Conservation (phyloP, 2,888 invertebrate genomes). For the Sialis lutaria region DNA sequence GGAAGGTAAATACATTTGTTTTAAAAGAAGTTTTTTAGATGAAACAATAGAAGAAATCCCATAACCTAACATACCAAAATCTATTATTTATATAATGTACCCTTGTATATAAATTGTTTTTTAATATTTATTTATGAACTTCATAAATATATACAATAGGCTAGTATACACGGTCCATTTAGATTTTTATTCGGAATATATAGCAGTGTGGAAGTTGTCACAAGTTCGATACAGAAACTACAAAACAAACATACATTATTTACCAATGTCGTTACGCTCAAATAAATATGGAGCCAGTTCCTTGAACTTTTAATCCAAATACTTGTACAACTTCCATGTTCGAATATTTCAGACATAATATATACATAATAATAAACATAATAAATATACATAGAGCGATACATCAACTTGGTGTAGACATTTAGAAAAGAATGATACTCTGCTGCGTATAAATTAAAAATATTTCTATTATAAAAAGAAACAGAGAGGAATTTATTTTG, state of each 20-base stretch:
- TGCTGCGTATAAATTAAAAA: too few relatives aligned
- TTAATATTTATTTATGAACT: constrained; percentile 2
- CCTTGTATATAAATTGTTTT: neutral
- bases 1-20: too few relatives aligned
- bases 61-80: neutral
- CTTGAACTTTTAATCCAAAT: too few relatives aligned
- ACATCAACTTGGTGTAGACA: too few relatives aligned
- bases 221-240: constrained; percentile 8
- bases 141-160: constrained; percentile 9
- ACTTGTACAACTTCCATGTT: too few relatives aligned
- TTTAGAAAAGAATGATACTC: too few relatives aligned
- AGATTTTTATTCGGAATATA: constrained; percentile 23
- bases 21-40: neutral
- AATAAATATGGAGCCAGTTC: too few relatives aligned
- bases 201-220: constrained; percentile 18
- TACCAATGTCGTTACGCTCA: neutral
- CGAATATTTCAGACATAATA: too few relatives aligned
- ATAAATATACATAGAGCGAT: too few relatives aligned
- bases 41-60: neutral
- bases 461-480: too few relatives aligned
- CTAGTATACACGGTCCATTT: constrained; percentile 22
- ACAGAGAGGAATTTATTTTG: too few relatives aligned
- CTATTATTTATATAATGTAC: neutral
- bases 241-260: neutral
- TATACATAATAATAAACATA: too few relatives aligned